phyloP scores from a whole-genome alignment of 2,888 invertebrate species.

The Lomographa bimaculata region DNA sequence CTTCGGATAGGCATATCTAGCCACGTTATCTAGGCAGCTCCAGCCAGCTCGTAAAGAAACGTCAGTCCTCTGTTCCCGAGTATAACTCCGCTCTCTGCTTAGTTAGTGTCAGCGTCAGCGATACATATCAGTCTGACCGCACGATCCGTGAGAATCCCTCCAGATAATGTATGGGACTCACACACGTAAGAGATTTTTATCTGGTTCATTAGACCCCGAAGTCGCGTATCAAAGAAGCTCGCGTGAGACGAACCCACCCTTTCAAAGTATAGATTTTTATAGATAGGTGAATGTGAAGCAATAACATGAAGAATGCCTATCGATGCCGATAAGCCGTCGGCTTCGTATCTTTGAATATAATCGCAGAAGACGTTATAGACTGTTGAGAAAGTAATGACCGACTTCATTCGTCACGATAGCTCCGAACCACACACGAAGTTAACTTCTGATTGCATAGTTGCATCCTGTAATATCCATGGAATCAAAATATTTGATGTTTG shows the following conservation, averaged over 20 bases:
- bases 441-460: conserved; percentile 47
- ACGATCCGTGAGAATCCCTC: conserved; percentile 63
- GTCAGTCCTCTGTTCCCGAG: conserved; percentile 31
- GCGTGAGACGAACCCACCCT: conserved; percentile 43
- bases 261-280: conserved; percentile 42
- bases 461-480: conserved; percentile 29
- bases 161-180: conserved; percentile 57
- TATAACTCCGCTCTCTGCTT: conserved; percentile 34
- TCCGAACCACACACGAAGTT: conserved; percentile 66
- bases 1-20: conserved; percentile 32
- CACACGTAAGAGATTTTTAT: conserved; percentile 62
- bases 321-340: conserved; percentile 49
- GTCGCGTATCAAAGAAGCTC: conserved; percentile 45
- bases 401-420: conserved; percentile 62
- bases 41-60: conserved; percentile 35
- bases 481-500: conserved; percentile 21
- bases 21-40: conserved; percentile 26
- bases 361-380: conserved; percentile 63
- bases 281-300: conserved; percentile 42
- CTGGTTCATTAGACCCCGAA: conserved; percentile 63
- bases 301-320: conserved; percentile 43
- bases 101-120: conserved; percentile 37
- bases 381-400: conserved; percentile 65
- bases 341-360: conserved; percentile 58
- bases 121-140: conserved; percentile 55